A percentile compares a stretch with the other conserved stretches of the same genome.
phyloP scores from a whole-genome alignment of 2,888 invertebrate genomes.

The Andricus curvator region DNA sequence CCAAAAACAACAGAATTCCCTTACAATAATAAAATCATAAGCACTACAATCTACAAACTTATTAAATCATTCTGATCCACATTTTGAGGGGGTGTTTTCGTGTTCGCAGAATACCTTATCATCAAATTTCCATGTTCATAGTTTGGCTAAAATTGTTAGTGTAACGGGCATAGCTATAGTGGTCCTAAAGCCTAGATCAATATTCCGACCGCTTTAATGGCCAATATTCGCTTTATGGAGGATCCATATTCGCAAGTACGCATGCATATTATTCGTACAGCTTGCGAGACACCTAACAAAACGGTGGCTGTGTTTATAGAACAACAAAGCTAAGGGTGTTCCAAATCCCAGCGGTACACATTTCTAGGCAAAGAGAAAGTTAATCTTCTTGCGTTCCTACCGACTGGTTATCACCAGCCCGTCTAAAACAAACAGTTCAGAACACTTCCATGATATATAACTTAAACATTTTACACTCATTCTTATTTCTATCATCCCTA shows the following conservation, averaged over 20 bases:
- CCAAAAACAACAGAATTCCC: too few relatives aligned
- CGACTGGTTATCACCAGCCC: too few relatives aligned
- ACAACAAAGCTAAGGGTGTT: not conserved
- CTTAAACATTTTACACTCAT: too few relatives aligned
- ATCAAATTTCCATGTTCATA: not conserved
- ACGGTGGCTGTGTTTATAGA: conserved; percentile 7
- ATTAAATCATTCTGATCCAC: not conserved
- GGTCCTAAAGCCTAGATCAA: conserved; percentile 1
- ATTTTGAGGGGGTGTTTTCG: not conserved
- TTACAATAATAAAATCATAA: not conserved
- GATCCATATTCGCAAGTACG: not conserved
- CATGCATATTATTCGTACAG: not conserved
- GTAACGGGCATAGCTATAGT: not conserved
- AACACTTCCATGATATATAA: too few relatives aligned
- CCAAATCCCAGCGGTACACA: not conserved
- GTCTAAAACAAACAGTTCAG: too few relatives aligned
- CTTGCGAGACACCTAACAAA: too few relatives aligned
- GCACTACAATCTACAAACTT: not conserved
- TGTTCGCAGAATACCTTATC: not conserved
- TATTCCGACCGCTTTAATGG: not conserved
- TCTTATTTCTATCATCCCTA: too few relatives aligned
- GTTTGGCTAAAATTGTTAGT: conserved; percentile 7
- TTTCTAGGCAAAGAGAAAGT: not conserved
- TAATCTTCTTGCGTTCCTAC: too few relatives aligned
- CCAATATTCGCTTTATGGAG: conserved; percentile 23